These are phyloP conservation scores for Crax fasciolata DNA, from an alignment of 2,797 vertebrate genomes.

Conservation along the genomic window DNA sequence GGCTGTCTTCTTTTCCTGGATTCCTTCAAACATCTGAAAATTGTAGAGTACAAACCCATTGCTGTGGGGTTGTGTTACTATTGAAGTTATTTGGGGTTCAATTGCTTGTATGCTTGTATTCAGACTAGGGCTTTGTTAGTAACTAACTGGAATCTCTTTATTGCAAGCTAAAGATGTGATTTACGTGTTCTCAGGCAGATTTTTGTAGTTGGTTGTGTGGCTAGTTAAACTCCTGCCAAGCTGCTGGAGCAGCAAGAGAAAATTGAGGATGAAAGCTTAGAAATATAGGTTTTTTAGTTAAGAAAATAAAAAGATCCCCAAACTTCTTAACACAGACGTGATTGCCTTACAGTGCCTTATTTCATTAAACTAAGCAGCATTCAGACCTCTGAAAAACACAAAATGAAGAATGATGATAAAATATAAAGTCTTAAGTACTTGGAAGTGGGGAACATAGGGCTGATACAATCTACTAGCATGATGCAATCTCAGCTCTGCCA, in stretches of 20 bases:
- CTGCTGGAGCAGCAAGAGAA: background rate
- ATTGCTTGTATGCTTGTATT: background rate
- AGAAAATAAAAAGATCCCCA: background rate
- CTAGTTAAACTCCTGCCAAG: background rate
- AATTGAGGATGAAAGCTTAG: background rate
- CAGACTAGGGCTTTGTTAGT: background rate
- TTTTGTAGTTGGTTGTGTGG: background rate
- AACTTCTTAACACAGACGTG: background rate
- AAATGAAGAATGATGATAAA: background rate
- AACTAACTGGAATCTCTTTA: conserved; percentile 2
- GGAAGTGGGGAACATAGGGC: background rate
- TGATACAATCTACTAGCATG: background rate
- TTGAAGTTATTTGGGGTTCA: background rate
- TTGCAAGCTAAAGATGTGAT: background rate
- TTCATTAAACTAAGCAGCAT: background rate
- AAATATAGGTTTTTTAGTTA: background rate
- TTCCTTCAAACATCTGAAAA: background rate
- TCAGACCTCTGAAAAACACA: conserved; percentile 29
- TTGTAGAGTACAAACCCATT: background rate
- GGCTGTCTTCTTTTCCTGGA: background rate
- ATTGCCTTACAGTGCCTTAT: background rate
- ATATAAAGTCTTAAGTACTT: background rate
- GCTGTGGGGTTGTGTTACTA: background rate
- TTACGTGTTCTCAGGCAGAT: background rate
- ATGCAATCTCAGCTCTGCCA: background rate